These are phyloP conservation scores for Sitodiplosis mosellana DNA, from an alignment of 1,140 invertebrate genomes.

Conservation along the genomic window DNA sequence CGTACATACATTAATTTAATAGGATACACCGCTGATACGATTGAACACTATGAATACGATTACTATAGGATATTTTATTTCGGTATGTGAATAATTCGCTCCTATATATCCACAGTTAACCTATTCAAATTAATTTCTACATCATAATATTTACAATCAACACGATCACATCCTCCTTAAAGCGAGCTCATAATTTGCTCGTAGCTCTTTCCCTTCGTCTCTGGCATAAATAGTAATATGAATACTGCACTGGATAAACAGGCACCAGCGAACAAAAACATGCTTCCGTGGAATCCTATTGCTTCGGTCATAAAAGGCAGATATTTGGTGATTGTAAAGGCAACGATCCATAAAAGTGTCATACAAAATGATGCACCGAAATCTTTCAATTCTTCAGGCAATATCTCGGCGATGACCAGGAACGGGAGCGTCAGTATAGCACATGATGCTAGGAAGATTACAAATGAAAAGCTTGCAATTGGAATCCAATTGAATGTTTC, in stretches of 20 bases:
- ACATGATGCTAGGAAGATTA: slow-evolving; percentile 15
- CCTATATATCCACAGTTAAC: no score
- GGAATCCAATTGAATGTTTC: slow-evolving; percentile 12
- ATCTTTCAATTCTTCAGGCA: slow-evolving; percentile 14
- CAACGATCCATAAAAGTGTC: slow-evolving; percentile 12
- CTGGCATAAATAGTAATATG: slow-evolving; percentile 31
- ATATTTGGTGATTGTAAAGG: slow-evolving; percentile 6
- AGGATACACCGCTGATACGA: no score
- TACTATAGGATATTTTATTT: no score
- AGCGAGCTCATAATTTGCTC: background rate
- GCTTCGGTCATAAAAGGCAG: slow-evolving; percentile 9
- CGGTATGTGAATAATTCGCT: no score
- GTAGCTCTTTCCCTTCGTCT: slow-evolving; percentile 24
- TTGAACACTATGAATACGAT: no score
- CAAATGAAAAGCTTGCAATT: slow-evolving; percentile 16
- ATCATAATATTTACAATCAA: no score
- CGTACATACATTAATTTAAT: no score
- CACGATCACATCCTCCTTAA: no score
- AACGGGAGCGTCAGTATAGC: slow-evolving; percentile 19
- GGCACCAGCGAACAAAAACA: background rate
- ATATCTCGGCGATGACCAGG: slow-evolving; percentile 18
- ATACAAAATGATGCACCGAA: slow-evolving; percentile 13
- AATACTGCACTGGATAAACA: background rate
- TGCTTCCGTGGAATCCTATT: slow-evolving; percentile 1
- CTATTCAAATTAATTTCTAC: no score